A percentile compares a stretch with the other conserved stretches of the same genome.
These are phyloP conservation scores for Lycocerus yunnanus DNA, from an alignment of 2,888 invertebrate genomes.

Conservation along the genomic window DNA sequence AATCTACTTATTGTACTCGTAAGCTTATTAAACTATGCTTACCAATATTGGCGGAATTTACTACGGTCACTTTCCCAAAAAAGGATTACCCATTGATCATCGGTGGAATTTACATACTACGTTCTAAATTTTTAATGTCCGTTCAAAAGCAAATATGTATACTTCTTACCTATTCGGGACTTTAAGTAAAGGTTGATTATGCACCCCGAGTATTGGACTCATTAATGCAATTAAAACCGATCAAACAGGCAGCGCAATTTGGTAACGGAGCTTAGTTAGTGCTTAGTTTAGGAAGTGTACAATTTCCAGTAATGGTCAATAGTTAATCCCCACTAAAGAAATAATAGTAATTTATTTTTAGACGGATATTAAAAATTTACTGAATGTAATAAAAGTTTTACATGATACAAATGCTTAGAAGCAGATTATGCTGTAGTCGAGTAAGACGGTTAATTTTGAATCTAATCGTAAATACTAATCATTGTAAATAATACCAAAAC, in stretches of 20 bases:
- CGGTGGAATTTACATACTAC: neutral
- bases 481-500: neutral
- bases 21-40: too few species aligned
- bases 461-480: neutral
- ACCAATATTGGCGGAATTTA: too few species aligned
- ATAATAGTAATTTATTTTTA: neutral
- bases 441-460: neutral
- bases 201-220: neutral
- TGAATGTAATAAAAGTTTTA: neutral
- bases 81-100: too few species aligned
- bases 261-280: neutral
- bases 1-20: too few species aligned
- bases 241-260: too few species aligned
- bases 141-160: neutral
- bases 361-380: neutral
- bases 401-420: neutral
- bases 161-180: neutral
- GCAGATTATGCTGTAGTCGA: neutral
- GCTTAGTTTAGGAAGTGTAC: neutral
- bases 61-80: too few species aligned
- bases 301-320: neutral
- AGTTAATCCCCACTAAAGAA: neutral
- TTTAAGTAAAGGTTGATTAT: neutral
- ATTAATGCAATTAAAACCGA: too few species aligned
- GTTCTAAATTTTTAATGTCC: neutral